These are phyloP conservation scores for Thalassaphorura encarpata DNA, from an alignment of 1,140 invertebrate genomes.

Conservation along the genomic window DNA sequence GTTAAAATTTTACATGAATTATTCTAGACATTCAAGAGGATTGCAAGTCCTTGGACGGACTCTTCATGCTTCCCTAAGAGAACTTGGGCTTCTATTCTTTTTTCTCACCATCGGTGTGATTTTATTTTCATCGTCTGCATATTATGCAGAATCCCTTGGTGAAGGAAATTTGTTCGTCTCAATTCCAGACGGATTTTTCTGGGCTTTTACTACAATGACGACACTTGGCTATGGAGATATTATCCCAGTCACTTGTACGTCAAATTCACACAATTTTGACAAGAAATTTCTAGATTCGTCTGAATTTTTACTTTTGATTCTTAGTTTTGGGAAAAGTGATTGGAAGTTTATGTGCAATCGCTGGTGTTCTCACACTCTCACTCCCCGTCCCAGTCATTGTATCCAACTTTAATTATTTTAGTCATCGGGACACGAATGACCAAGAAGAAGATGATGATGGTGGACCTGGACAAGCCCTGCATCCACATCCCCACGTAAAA, in stretches of 20 bases:
- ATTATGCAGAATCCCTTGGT: slow-evolving; percentile 59
- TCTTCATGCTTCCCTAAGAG: slow-evolving; percentile 46
- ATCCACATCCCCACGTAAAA: no score
- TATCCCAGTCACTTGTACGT: slow-evolving; percentile 83
- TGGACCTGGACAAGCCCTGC: no score
- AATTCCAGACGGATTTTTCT: not conserved
- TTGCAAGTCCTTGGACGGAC: slow-evolving; percentile 48
- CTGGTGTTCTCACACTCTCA: slow-evolving; percentile 82
- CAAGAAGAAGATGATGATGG: not conserved
- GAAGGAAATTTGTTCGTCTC: not conserved
- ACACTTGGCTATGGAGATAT: slow-evolving; percentile 67
- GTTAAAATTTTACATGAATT: not conserved
- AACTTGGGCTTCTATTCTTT: slow-evolving; percentile 23
- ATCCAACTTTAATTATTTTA: slow-evolving; percentile 59
- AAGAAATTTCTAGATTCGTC: no score
- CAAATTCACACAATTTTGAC: no score
- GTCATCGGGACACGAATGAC: slow-evolving; percentile 12
- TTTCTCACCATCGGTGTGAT: slow-evolving; percentile 48
- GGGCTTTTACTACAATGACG: slow-evolving; percentile 1
- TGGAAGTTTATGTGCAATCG: slow-evolving; percentile 75
- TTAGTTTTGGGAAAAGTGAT: slow-evolving; percentile 77
- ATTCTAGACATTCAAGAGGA: slow-evolving; percentile 35
- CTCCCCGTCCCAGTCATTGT: slow-evolving; percentile 89
- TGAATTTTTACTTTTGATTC: no score
- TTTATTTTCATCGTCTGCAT: slow-evolving; percentile 56